phyloP scores from a whole-genome alignment of 2,797 vertebrate genomes.

The Naso thynnoides region DNA sequence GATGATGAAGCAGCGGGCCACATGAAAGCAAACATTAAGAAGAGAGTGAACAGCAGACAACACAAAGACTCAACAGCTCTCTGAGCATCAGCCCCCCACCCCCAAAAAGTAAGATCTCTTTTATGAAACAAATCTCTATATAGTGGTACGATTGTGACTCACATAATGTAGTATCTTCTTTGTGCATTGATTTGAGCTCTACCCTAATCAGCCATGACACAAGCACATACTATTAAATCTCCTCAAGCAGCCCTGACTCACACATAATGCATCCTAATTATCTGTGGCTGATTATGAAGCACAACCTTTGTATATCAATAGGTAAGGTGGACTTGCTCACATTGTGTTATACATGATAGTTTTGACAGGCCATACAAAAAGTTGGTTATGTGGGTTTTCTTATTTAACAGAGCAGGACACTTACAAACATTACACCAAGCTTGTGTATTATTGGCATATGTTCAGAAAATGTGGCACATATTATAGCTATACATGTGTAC shows the following conservation, averaged over 20 bases:
- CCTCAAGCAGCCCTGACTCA: constrained; percentile 75
- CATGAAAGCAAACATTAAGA: constrained; percentile 75
- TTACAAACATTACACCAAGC: background rate
- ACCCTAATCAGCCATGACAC: constrained; percentile 81
- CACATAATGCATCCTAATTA: constrained; percentile 79
- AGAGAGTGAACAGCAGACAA: constrained; percentile 47
- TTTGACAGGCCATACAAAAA: constrained; percentile 50
- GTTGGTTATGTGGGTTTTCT: constrained; percentile 17
- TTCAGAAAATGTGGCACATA: background rate
- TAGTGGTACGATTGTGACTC: constrained; percentile 54
- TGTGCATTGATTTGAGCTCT: constrained; percentile 60
- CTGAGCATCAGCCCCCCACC: constrained; percentile 33
- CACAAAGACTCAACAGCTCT: constrained; percentile 64
- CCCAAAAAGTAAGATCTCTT: constrained; percentile 58
- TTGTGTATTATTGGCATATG: background rate
- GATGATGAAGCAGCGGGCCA: constrained; percentile 54
- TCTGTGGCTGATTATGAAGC: constrained; percentile 81
- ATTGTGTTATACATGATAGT: constrained; percentile 61
- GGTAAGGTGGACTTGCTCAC: constrained; percentile 71
- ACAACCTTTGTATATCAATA: constrained; percentile 79
- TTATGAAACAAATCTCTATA: constrained; percentile 65
- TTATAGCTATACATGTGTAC: background rate
- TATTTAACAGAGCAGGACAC: constrained; percentile 34
- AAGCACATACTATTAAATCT: constrained; percentile 78
- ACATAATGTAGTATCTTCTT: constrained; percentile 73